Base-by-base conservation (phyloP, 1,140 invertebrate genomes). In the Ruditapes philippinarum region DNA sequence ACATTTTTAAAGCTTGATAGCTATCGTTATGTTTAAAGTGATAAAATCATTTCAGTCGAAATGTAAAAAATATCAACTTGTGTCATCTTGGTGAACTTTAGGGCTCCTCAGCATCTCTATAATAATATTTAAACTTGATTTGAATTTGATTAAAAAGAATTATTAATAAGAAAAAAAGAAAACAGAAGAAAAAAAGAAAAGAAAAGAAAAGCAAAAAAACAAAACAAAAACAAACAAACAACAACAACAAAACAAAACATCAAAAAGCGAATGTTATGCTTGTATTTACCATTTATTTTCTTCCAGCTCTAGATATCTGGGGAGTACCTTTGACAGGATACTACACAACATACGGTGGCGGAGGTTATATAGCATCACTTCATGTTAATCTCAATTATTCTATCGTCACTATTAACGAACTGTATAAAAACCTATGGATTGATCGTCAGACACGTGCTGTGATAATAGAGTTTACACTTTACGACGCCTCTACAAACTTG, bases 381-480 rank as follows among this genome's bases (percentile, higher is more conserved):
- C 85, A 70, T 62, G 74, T 90, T 1, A 87, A 81, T 65, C 33
- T n/a, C 9, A 49, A 45, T 17, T 38, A 60, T 25, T 51, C 83
- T 9, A 81, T 83, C 3, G 28, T 42, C 12, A 85, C 86, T 2
- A 33, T 96, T 9, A 87, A 93, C 9, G 86, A 92, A 25, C 86
- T 96, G 19, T 80, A 95, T 45, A 80, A 90, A 0, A 84, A 92
- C 40, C 88, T 57, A n/a, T 97, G 96, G 96, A 94, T 96, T 12
- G 96, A 97, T 88, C 83, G 94, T 31, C 84, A 94, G 22, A 96
- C 96, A 0, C 91, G 96, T 90, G 96, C 96, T 4, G 93, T 97
- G 14, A 94, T 96, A 68, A 90, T 96, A 4, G 96, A 97, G 78
- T 96, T 96, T 90, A 96, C 96, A 4, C 93, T 96, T 0, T 97